Base-by-base conservation (phyloP, 2,888 invertebrate genomes). In the Agriopis leucophaearia region DNA sequence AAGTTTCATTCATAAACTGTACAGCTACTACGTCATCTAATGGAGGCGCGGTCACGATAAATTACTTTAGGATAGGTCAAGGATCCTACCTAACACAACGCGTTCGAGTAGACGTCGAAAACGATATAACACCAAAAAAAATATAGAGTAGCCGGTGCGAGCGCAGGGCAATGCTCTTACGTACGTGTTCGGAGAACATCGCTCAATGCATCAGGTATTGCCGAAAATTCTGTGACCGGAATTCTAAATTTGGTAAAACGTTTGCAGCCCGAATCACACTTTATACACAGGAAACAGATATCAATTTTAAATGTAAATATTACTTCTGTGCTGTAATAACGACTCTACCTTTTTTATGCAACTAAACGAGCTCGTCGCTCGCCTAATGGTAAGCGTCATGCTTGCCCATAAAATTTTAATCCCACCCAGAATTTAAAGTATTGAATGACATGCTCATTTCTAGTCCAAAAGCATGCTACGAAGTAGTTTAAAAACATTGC, bases 21-120 rank as follows among this genome's bases (percentile, higher is more conserved):
- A 48, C 6, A 47, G 2, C 12, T 35, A 15, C 16, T 35, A 54
- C 65, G 60, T 74, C 62, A 79, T 69, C 67, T 73, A 77, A 75
- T 65, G 55, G 57, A 68, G 54, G 68, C 38, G 69, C 36, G 52
- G 75, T 71, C 81, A 92, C 91, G 81, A 83, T 85, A 87, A 85
- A 88, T 88, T 81, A 82, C 83, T 88, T 91, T 94, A 90, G 87
- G 87, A 89, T 91, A 94, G 94, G 94, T 94, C 94, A 91, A 85
- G 92, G 79, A 83, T 86, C 88, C 89, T 92, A 91, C 64, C 60
- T 64, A 64, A 63, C 54, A 59, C 62, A 63, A 92, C 86, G 77
- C 87, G 85, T 82, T 82, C 74, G 81, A 85, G 88, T 91, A 90
- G 89, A 88, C 81, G 79, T 81, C 79, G 83, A 85, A 86, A 83